Base-by-base conservation (phyloP, 2,888 invertebrate genomes). In the Abrostola triplasia region DNA sequence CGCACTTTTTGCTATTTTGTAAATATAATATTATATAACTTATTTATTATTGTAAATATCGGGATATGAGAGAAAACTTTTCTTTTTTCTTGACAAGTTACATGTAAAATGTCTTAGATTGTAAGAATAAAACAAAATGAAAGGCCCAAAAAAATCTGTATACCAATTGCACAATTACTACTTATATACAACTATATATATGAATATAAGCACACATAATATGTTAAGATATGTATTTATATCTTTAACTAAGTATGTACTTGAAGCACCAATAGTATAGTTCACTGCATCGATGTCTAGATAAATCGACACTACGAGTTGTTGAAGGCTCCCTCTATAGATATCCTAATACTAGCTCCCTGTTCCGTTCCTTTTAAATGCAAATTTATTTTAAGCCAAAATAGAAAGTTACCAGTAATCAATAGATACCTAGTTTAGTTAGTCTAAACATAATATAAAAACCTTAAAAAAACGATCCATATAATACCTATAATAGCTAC, bases 1-100 rank as follows among this genome's bases (percentile, higher is more conserved):
- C 90, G 94, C 94, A 94, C 94, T 93, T 89, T 92, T 93, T 92
- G 93, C 93, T 93, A 88, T 89, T 89, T 86, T 93, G 91, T 93
- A 92, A 87, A 92, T 93, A 92, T 83, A 80, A 76, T 73, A 87
- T 67, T 73, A 87, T 67, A 63, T 88, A 83, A 84, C 79, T 82
- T 83, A 85, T 85, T 85, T 84, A 83, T 81, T 82, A 77, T 81
- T 83, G 82, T 84, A 81, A 83, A 88, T 90, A 92, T 82, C 83
- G 85, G 84, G 72, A 83, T 79, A 79, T 82, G 80, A 84, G 83
- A 88, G 83, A 91, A 91, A 90, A 83, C 72, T 77, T 80, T 86
- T 86, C 81, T 76, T 82, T 86, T 89, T 85, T 81, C 76, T 77
- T 79, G 74, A 80, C 75, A 64, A 58, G 66, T 50, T 64, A 71